These are phyloP conservation scores for Malaclemys terrapin DNA, from an alignment of 2,113 vertebrate species.

Conservation along the genomic window DNA sequence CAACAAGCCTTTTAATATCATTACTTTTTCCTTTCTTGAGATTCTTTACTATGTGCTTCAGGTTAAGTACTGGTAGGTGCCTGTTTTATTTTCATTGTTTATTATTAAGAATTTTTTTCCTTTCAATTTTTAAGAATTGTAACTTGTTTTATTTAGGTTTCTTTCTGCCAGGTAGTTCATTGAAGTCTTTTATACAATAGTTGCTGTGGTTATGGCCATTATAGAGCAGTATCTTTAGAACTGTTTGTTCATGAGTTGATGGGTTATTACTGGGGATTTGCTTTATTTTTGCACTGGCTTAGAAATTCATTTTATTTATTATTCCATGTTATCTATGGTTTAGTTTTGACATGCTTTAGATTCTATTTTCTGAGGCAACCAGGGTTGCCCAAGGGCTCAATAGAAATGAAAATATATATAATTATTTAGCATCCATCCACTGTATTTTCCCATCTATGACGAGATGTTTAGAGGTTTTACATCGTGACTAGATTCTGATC, in stretches of 20 bases:
- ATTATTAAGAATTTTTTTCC: neutral
- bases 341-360: neutral
- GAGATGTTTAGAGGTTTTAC: neutral
- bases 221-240: neutral
- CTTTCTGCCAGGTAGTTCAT: slow-evolving; percentile 2
- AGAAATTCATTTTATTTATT: neutral
- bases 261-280: neutral
- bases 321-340: neutral
- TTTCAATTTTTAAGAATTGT: neutral
- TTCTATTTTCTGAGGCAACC: neutral
- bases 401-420: neutral
- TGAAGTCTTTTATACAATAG: neutral
- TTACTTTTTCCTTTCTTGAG: neutral
- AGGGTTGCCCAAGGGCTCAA: neutral
- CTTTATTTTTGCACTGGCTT: neutral
- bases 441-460: neutral
- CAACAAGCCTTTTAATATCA: slow-evolving; percentile 39
- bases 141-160: neutral
- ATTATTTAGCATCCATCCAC: neutral
- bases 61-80: neutral
- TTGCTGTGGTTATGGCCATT: neutral
- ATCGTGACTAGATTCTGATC: neutral
- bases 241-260: slow-evolving; percentile 1
- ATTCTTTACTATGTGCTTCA: neutral
- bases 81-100: neutral